phyloP scores from a whole-genome alignment of 2,797 vertebrate species.

The Mormyrops attenuatus region DNA sequence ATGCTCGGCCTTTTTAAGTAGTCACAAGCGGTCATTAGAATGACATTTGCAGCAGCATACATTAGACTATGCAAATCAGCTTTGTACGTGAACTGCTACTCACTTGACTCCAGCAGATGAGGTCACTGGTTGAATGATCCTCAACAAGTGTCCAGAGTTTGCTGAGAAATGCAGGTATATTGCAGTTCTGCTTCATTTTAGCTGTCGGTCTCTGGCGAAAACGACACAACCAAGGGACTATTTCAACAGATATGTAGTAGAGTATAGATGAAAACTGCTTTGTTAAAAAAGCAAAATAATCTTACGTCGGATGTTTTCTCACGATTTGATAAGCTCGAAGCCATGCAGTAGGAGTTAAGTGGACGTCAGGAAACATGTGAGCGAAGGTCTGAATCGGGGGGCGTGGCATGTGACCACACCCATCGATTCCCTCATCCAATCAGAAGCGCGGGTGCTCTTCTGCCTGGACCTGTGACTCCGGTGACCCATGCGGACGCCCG shows the following conservation, averaged over 20 bases:
- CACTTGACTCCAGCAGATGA: constrained; percentile 41
- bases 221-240: background rate
- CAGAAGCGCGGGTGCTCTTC: background rate
- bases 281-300: background rate
- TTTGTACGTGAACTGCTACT: constrained; percentile 19
- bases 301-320: background rate
- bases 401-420: background rate
- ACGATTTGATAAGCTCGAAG: background rate
- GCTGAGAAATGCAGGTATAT: constrained; percentile 36
- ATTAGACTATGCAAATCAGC: background rate
- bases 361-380: background rate
- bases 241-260: background rate
- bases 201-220: background rate
- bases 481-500: background rate
- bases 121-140: constrained; percentile 30
- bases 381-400: background rate
- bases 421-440: background rate
- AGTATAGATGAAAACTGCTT: background rate
- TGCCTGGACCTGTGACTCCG: background rate
- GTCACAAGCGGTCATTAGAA: background rate
- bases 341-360: background rate
- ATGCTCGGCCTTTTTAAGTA: background rate
- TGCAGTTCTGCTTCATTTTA: constrained; percentile 35
- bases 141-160: constrained; percentile 43
- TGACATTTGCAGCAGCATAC: background rate